Percentiles rank a stretch among this genome's conserved stretches.
phyloP scores from a whole-genome alignment of 2,797 vertebrate genomes.

The Megaceryle alcyon region DNA sequence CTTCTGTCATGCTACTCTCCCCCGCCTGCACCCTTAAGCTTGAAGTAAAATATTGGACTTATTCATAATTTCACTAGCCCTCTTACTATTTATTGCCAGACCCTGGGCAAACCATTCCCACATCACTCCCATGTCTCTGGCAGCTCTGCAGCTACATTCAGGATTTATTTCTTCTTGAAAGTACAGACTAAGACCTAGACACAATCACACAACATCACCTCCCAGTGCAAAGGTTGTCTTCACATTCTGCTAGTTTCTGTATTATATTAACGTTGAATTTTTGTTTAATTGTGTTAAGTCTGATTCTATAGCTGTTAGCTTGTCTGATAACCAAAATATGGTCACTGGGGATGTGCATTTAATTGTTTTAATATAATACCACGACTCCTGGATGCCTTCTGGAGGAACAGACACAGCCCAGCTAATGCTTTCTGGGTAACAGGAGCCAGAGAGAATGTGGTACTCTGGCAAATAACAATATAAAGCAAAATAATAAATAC shows the following conservation, averaged over 20 bases:
- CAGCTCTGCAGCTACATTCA: not conserved
- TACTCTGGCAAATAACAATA: not conserved
- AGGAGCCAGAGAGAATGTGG: not conserved
- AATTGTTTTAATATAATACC: not conserved
- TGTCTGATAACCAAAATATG: not conserved
- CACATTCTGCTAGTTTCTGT: not conserved
- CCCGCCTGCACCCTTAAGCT: not conserved
- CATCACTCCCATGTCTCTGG: not conserved
- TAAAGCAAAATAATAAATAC: not conserved
- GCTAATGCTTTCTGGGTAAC: not conserved
- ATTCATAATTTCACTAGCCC: not conserved
- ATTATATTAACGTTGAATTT: not conserved
- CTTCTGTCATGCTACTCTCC: not conserved
- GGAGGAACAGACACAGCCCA: not conserved
- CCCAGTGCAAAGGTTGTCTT: not conserved
- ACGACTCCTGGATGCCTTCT: not conserved
- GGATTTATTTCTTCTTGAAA: conserved; percentile 53
- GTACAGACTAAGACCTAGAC: not conserved
- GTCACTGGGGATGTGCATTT: not conserved
- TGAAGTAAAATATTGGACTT: not conserved
- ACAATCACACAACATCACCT: not conserved
- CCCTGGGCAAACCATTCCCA: not conserved
- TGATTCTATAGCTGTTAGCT: not conserved
- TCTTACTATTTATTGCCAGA: not conserved
- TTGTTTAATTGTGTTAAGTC: not conserved